Evolutionary conservation across 2,113 vertebrate genomes (phyloP).

Genomic region (Montifringilla adamsi): DNA sequence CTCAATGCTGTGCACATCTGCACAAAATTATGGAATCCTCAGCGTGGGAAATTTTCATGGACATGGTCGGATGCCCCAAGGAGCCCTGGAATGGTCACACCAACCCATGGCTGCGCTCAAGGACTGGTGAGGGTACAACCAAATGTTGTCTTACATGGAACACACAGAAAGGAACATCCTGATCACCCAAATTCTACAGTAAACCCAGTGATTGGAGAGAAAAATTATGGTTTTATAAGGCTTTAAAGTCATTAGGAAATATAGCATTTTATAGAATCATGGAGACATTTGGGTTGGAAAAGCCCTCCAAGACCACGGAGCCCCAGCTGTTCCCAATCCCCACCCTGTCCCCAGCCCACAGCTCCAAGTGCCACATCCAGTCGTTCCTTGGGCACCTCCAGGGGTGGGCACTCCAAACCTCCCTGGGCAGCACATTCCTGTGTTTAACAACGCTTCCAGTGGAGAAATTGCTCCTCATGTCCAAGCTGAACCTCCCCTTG

Average conservation of each 20-base stretch:
- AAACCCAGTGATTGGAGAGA: neutral
- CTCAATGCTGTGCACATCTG: neutral
- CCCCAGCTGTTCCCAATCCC: rapidly evolving
- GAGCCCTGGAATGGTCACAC: neutral
- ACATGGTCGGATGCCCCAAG: rapidly evolving
- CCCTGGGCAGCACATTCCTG: neutral
- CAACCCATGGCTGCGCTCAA: neutral
- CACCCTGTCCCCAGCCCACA: neutral
- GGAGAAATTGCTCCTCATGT: neutral
- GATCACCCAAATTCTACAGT: neutral
- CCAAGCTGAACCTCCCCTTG: neutral
- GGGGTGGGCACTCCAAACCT: rapidly evolving
- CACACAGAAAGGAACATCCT: neutral
- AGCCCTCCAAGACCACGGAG: rapidly evolving
- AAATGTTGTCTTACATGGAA: neutral
- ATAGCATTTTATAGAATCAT: neutral
- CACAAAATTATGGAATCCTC: neutral
- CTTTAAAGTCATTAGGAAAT: neutral
- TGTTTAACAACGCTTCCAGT: neutral
- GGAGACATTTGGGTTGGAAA: neutral
- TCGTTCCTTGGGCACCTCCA: neutral
- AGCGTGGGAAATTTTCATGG: neutral
- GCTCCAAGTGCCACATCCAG: neutral
- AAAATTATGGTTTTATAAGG: neutral
- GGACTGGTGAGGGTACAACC: neutral